phyloP scores from a whole-genome alignment of 1,140 invertebrate species.

The Zelostemma sp. region DNA sequence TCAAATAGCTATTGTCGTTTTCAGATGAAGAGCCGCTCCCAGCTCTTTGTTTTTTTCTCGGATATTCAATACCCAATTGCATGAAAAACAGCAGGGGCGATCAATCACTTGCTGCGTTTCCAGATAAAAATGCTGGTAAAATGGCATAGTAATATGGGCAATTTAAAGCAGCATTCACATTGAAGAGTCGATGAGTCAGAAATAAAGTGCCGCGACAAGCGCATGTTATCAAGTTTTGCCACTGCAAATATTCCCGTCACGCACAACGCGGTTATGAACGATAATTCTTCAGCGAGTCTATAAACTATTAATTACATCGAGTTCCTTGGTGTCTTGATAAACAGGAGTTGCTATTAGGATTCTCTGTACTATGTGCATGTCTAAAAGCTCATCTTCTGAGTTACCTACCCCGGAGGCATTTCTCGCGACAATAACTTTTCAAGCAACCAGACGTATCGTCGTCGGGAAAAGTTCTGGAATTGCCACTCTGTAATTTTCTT shows the following conservation, averaged over 20 bases:
- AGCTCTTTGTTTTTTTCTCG: too few relatives aligned
- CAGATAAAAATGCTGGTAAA: too few relatives aligned
- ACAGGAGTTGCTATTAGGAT: constrained; percentile 28
- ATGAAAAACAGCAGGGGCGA: too few relatives aligned
- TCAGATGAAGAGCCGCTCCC: too few relatives aligned
- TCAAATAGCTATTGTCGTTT: too few relatives aligned
- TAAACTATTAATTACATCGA: constrained; percentile 45
- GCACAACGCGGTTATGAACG: constrained; percentile 30
- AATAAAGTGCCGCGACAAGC: constrained; percentile 19
- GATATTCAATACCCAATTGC: too few relatives aligned
- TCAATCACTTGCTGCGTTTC: too few relatives aligned
- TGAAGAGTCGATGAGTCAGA: constrained; percentile 11
- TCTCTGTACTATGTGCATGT: constrained; percentile 29
- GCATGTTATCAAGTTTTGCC: constrained; percentile 18
- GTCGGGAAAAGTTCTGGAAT: constrained; percentile 30
- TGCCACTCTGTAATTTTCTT: constrained; percentile 27
- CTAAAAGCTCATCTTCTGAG: constrained; percentile 15
- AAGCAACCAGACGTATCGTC: constrained; percentile 31
- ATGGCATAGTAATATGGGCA: too few relatives aligned
- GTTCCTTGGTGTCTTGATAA: constrained; percentile 38
- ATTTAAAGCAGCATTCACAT: constrained; percentile 6
- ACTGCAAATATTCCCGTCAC: constrained; percentile 36
- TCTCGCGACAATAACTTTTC: constrained; percentile 42
- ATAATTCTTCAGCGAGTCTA: constrained; percentile 30
- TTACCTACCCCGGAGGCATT: constrained; percentile 19